These are phyloP conservation scores for Mystacornis crossleyi DNA, from an alignment of 2,113 vertebrate species.

Conservation along the genomic window DNA sequence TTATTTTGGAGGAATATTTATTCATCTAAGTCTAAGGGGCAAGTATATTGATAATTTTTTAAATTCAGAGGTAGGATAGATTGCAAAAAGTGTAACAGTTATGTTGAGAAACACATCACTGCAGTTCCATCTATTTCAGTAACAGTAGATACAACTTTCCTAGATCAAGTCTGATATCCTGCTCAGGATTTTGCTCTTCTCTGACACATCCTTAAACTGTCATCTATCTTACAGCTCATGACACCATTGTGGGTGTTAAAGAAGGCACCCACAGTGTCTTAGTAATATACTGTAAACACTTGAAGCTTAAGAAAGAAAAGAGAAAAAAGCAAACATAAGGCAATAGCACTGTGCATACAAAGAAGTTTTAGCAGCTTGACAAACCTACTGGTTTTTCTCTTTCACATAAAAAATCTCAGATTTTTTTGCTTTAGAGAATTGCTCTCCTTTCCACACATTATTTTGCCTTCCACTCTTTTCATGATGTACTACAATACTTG, in stretches of 20 bases:
- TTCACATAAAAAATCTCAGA: not conserved
- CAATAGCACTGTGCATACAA: not conserved
- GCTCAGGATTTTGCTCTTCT: not conserved
- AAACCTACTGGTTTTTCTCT: not conserved
- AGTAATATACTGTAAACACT: not conserved
- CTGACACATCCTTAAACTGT: not conserved
- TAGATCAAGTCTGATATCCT: not conserved
- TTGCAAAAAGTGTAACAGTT: not conserved
- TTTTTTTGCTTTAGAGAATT: not conserved
- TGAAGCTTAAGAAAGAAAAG: not conserved
- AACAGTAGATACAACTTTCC: not conserved
- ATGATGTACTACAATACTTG: not conserved
- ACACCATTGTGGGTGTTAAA: not conserved
- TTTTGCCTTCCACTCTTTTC: not conserved
- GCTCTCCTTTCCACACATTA: not conserved
- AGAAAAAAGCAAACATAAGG: not conserved
- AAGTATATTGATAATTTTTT: not conserved
- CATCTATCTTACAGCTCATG: not conserved
- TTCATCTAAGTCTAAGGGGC: not conserved
- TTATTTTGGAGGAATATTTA: not conserved
- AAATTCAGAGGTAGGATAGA: not conserved
- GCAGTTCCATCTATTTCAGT: not conserved
- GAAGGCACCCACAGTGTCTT: not conserved
- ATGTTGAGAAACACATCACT: not conserved
- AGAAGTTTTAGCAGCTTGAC: not conserved